A percentile compares a stretch with the other conserved stretches of the same genome.
Conservation (phyloP, 2,888 invertebrate genomes). For the Spisula solida region DNA sequence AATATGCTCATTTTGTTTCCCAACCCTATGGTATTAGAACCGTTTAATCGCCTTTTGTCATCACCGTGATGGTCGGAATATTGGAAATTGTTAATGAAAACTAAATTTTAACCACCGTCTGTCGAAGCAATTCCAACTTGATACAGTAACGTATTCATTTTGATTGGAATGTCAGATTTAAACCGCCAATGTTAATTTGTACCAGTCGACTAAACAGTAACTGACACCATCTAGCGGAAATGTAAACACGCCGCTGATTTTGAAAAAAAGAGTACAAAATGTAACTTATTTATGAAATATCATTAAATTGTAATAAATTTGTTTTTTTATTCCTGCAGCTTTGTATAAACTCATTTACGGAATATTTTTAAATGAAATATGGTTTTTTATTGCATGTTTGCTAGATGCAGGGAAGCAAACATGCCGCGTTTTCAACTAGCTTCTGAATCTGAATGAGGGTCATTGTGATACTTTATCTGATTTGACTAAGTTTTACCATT, state of each 20-base stretch:
- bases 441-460: no score
- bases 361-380: no score
- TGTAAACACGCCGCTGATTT: not conserved
- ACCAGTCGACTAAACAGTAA: constrained; percentile 28
- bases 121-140: constrained; percentile 65
- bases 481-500: no score
- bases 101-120: constrained; percentile 70
- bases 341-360: no score
- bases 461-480: no score
- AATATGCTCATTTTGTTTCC: constrained; percentile 71
- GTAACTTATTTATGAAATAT: no score
- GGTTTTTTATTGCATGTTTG: no score
- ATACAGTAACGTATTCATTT: constrained; percentile 67
- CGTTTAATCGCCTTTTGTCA: constrained; percentile 71
- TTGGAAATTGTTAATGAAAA: constrained; percentile 74
- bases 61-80: constrained; percentile 66
- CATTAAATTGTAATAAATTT: no score
- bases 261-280: not conserved
- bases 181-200: constrained; percentile 52
- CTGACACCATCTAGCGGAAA: not conserved
- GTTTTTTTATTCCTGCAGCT: no score
- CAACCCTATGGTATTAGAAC: constrained; percentile 61
- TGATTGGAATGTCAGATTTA: constrained; percentile 43
- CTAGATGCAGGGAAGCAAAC: no score
- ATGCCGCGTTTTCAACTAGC: no score